Conservation (phyloP, 1,140 invertebrate species). For the Penaeus indicus region DNA sequence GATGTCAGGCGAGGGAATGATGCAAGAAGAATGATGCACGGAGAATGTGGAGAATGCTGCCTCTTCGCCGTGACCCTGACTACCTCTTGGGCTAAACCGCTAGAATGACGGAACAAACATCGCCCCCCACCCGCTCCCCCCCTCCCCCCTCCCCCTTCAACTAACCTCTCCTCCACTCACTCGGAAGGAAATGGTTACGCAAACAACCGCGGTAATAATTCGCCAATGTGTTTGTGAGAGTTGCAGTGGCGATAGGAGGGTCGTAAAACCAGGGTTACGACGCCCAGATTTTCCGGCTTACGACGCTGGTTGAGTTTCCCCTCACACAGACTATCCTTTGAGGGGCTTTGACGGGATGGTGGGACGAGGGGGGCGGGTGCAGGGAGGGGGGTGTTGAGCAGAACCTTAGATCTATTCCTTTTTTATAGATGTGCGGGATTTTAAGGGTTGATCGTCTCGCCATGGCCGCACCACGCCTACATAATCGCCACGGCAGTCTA, state of each 20-base stretch:
- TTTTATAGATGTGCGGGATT: too few species aligned
- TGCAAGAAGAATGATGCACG: too few species aligned
- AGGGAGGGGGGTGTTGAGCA: neutral
- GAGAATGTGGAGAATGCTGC: neutral
- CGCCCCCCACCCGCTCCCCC: slow-evolving; percentile 25
- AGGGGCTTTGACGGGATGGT: neutral
- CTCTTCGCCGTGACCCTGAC: slow-evolving; percentile 1
- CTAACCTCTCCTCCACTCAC: slow-evolving; percentile 43
- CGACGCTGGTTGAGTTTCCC: slow-evolving; percentile 13
- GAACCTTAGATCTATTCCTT: too few species aligned
- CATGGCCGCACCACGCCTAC: slow-evolving; percentile 13
- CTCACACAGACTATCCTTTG: slow-evolving; percentile 17
- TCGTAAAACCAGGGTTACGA: slow-evolving; percentile 59
- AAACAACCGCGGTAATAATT: slow-evolving; percentile 57
- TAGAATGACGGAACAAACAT: slow-evolving; percentile 42
- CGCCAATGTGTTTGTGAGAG: slow-evolving; percentile 59
- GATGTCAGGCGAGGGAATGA: too few species aligned
- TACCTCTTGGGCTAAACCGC: slow-evolving; percentile 23
- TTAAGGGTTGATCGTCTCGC: too few species aligned
- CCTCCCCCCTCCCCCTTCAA: slow-evolving; percentile 18
- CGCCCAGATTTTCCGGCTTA: slow-evolving; percentile 57
- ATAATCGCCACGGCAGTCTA: slow-evolving; percentile 36
- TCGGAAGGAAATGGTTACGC: slow-evolving; percentile 57
- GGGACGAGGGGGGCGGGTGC: neutral
- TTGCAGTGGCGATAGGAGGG: slow-evolving; percentile 52